Percentiles rank a stretch among this genome's conserved stretches.
Conservation (phyloP, 2,113 vertebrate genomes). For the Murina feae region DNA sequence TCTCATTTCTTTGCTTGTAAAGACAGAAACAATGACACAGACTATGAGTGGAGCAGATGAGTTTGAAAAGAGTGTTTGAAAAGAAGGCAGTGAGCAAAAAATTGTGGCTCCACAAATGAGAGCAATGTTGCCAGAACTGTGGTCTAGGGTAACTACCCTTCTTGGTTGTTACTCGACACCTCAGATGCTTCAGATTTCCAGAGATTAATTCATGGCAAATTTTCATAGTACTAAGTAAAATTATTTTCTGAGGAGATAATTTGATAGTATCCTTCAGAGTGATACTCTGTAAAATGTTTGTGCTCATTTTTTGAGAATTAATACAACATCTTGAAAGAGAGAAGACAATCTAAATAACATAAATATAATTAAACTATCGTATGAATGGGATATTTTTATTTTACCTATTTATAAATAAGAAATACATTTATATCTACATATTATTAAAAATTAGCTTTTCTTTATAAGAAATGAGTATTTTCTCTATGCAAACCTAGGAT, state of each 20-base stretch:
- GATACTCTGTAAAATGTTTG: background rate
- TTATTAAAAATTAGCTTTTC: background rate
- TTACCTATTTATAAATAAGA: background rate
- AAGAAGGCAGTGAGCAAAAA: background rate
- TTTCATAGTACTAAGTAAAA: background rate
- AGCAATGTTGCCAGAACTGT: background rate
- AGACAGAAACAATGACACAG: slow-evolving; percentile 18
- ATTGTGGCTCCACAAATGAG: background rate
- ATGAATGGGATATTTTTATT: background rate
- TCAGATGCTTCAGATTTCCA: background rate
- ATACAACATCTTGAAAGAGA: background rate
- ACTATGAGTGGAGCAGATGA: background rate
- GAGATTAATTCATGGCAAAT: background rate
- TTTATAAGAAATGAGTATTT: background rate
- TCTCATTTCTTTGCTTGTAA: background rate
- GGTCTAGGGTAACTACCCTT: no score
- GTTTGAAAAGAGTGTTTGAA: background rate
- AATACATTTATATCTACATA: background rate
- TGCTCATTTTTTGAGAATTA: background rate
- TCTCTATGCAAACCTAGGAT: background rate
- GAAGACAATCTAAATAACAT: background rate
- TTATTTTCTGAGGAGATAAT: background rate
- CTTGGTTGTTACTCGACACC: background rate
- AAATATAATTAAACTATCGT: background rate
- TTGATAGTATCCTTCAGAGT: background rate